Evolutionary conservation across 2,797 vertebrate species (phyloP), one percentile per base, ranked within the genome.

Genomic region (Protonibea diacanthus): DNA sequence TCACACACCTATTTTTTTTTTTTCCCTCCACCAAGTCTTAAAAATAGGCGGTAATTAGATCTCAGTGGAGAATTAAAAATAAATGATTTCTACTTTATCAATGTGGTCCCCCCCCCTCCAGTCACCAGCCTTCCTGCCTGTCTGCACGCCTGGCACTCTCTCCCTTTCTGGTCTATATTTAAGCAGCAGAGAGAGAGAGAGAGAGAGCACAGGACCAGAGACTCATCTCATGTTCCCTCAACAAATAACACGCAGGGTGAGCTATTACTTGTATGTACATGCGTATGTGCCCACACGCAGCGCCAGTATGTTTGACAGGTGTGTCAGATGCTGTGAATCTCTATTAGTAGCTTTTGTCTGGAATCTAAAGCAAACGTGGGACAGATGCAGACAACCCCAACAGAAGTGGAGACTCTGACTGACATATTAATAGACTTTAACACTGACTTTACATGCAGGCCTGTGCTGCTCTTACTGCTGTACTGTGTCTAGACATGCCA

Each of bases 31-130:
- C 3, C 29, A 70, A 67, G 85, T 88, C 77, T 93, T 95, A 95
- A 95, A 96, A 95, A 96, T 96, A 96, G 95, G 86, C 81, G 3
- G 93, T 96, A 96, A 96, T 96, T 96, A 96, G 91, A 96, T 95
- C 93, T 94, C 89, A 91, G 94, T 88, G 80, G 89, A 88, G 91
- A 95, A 96, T 96, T 95, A 96, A 96, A 96, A 95, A 96, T 96
- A 96, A 95, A 96, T 96, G 95, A 96, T 96, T 96, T 95, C 92
- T 94, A 87, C 90, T 94, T 95, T 95, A 96, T 96, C 96, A 96
- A 95, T 95, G 95, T 86, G 82, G 67, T 74, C 78, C 81, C 88
- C 82, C 88, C 80, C 81, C 80, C 78, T 86, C 67, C 86, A 91
- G 88, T 88, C 89, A 86, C 86, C 87, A 91, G 87, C 73, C 91